phyloP scores from a whole-genome alignment of 1,140 invertebrate genomes.

The Drosophila sucinea region DNA sequence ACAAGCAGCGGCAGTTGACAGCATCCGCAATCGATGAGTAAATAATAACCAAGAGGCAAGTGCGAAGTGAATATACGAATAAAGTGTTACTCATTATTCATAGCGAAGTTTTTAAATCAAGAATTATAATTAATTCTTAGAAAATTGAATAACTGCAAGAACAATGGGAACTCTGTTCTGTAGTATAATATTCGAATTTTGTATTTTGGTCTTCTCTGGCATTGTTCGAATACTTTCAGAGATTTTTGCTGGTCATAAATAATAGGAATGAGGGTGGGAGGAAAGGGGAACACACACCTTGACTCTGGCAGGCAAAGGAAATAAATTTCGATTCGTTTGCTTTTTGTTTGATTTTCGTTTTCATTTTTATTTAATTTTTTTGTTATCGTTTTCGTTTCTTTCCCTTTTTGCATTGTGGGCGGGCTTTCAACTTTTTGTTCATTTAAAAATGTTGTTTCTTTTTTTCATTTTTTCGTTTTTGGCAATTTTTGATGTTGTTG shows the following conservation, averaged over 20 bases:
- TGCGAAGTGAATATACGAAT: not conserved
- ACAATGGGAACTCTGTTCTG: no score
- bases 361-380: not conserved
- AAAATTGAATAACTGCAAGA: no score
- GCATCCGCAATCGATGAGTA: slow-evolving; percentile 27
- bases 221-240: slow-evolving; percentile 19
- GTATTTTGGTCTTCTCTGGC: not conserved
- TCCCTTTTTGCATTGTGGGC: not conserved
- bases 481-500: slow-evolving; percentile 35
- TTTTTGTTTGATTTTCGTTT: slow-evolving; percentile 24
- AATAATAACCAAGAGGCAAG: slow-evolving; percentile 39
- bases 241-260: slow-evolving; percentile 31
- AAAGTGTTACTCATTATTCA: not conserved
- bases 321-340: slow-evolving; percentile 47
- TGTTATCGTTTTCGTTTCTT: not conserved
- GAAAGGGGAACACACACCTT: slow-evolving; percentile 26
- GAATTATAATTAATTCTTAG: no score
- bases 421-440: not conserved
- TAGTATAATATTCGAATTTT: no score
- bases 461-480: slow-evolving; percentile 17
- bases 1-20: slow-evolving; percentile 36
- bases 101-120: not conserved
- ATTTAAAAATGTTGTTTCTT: slow-evolving; percentile 9
- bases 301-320: slow-evolving; percentile 42
- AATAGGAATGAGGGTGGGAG: not conserved